Conservation (phyloP, 2,113 vertebrate species). For the Clinocottus analis region DNA sequence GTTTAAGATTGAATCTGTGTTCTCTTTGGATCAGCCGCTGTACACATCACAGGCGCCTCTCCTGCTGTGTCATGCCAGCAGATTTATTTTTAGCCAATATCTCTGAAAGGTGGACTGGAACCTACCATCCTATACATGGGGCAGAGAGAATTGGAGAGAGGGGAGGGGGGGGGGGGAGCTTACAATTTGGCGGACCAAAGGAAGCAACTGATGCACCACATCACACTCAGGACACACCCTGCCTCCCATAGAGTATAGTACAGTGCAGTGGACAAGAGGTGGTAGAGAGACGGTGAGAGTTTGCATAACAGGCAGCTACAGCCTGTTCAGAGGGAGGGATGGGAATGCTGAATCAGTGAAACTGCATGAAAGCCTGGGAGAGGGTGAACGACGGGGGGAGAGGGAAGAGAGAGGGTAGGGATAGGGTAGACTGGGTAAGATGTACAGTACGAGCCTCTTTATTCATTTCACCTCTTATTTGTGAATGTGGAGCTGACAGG, state of each 20-base stretch:
- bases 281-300: conserved; percentile 59
- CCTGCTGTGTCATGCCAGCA: conserved; percentile 75
- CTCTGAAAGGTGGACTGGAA: conserved; percentile 76
- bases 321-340: conserved; percentile 62
- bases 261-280: conserved; percentile 63
- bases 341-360: conserved; percentile 77
- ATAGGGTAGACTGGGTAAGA: conserved; percentile 53
- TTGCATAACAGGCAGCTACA: conserved; percentile 49
- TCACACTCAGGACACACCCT: conserved; percentile 63
- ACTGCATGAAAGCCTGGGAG: conserved; percentile 66
- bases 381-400: conserved; percentile 52
- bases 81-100: conserved; percentile 66
- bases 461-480: conserved; percentile 28
- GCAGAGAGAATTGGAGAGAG: conserved; percentile 48
- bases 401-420: conserved; percentile 53
- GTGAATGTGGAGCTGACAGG: conserved; percentile 26
- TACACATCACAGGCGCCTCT: conserved; percentile 50
- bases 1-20: not conserved
- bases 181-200: conserved; percentile 26
- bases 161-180: conserved; percentile 53
- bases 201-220: conserved; percentile 50
- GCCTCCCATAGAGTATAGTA: conserved; percentile 27
- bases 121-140: conserved; percentile 75
- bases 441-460: conserved; percentile 29
- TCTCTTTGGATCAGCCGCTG: conserved; percentile 24